Conservation (phyloP, 1,140 invertebrate species). For the Danaus plexippus region DNA sequence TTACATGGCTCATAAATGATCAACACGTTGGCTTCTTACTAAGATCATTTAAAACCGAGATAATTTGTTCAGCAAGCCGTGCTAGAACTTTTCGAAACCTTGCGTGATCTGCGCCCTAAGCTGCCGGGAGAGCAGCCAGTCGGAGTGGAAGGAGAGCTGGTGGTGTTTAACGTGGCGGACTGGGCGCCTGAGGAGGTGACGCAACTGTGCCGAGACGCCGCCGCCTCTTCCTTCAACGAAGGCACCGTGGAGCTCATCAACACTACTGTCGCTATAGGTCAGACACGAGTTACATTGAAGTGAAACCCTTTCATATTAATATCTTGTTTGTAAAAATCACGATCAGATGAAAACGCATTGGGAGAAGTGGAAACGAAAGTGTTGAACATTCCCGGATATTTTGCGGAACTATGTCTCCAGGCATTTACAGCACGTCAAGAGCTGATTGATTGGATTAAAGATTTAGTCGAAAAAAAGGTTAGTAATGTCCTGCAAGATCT, state of each 20-base stretch:
- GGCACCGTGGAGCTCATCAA: constrained; percentile 38
- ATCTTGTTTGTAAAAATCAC: too few species aligned
- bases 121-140: constrained; percentile 32
- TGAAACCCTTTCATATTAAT: too few species aligned
- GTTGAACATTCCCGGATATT: constrained; percentile 36
- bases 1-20: too few species aligned
- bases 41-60: background rate
- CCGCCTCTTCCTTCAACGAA: constrained; percentile 29
- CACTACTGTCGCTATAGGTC: constrained; percentile 38
- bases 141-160: constrained; percentile 39
- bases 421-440: constrained; percentile 55
- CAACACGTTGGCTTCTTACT: too few species aligned
- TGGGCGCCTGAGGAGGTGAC: constrained; percentile 51
- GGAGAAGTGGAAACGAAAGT: constrained; percentile 41
- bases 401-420: constrained; percentile 56
- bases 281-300: too few species aligned
- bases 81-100: constrained; percentile 42
- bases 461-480: constrained; percentile 40
- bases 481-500: constrained; percentile 3
- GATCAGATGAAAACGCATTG: constrained; percentile 39
- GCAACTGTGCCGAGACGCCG: constrained; percentile 42
- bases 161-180: constrained; percentile 56
- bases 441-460: constrained; percentile 58
- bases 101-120: constrained; percentile 41
- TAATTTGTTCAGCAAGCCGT: constrained; percentile 40